Percentiles rank a stretch among this genome's conserved stretches.
phyloP scores from a whole-genome alignment of 2,113 vertebrate genomes.

The Macheiramphus alcinus region DNA sequence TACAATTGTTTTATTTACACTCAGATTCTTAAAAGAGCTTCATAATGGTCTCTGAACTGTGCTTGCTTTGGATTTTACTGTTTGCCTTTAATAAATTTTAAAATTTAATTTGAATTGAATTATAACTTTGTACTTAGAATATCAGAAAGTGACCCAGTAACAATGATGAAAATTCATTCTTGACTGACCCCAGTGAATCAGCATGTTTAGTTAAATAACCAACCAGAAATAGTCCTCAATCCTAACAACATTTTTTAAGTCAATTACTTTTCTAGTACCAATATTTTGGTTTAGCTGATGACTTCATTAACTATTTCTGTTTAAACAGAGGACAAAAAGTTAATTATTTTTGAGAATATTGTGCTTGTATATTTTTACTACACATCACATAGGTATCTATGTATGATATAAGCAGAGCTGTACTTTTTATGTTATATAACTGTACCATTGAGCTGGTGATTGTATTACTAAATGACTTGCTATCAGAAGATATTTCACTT shows the following conservation, averaged over 20 bases:
- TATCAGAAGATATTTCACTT: not conserved
- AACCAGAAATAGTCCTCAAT: not conserved
- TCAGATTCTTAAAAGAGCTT: not conserved
- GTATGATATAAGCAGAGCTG: not conserved
- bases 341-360: not conserved
- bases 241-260: not conserved
- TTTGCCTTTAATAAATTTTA: not conserved
- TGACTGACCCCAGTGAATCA: not conserved
- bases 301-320: not conserved
- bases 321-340: not conserved
- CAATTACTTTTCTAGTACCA: not conserved
- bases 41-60: not conserved
- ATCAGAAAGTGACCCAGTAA: not conserved
- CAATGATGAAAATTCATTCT: not conserved
- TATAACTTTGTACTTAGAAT: not conserved
- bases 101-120: not conserved
- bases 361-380: not conserved
- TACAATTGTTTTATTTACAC: not conserved
- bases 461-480: not conserved
- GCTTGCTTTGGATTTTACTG: constrained; percentile 20
- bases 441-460: not conserved
- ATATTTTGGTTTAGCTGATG: not conserved
- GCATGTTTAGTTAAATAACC: constrained; percentile 25
- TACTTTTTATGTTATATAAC: not conserved
- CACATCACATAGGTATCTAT: not conserved